Evolutionary conservation across 2,888 invertebrate species (phyloP), one percentile per base, ranked within the genome.

Genomic region (Acrobasis repandana): DNA sequence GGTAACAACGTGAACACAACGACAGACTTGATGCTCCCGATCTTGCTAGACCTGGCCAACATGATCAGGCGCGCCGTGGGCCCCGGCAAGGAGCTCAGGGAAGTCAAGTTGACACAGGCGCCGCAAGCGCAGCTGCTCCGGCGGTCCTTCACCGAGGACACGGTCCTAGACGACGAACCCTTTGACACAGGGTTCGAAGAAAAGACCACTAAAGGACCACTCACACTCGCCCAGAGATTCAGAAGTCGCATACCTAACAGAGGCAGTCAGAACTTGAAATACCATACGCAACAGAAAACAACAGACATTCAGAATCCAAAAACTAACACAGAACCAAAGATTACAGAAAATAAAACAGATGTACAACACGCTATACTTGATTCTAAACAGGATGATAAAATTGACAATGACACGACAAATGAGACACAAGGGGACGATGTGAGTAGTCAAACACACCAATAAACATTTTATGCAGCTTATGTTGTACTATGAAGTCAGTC

Each of bases 11-110:
- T 87, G 64, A 94, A 94, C 74, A 85, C 92, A 1, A 89, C 90
- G 15, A 84, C 93, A 65, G 93, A 94, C 60, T 82, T 95, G 34
- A 91, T 94, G 86, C 80, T 95, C 61, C 95, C 95, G 10, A 93
- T 94, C 65, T 92, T 94, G 63, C 88, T 93, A 69, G 95, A 95
- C 77, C 93, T 95, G 78, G 95, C 95, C 0, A 94, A 94, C 76
- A 86, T 95, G 62, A 93, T 95, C 58, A 88, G 93, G 61, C 91
- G 84, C 54, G 92, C 93, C 0, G 89, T 93, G 38, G 83, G 86
- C 61, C 78, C 90, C 43, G 82, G 84, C 65, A 87, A 88, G 69
- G 84, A 85, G 63, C 74, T 73, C 1, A 78, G 85, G 66, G 88
- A 87, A 76, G 84, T 83, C 61, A 79, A 69, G 64, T 38, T 14